A percentile compares a stretch with the other conserved stretches of the same genome.
phyloP scores from a whole-genome alignment of 2,797 vertebrate species.

The Chloroceryle amazona region DNA sequence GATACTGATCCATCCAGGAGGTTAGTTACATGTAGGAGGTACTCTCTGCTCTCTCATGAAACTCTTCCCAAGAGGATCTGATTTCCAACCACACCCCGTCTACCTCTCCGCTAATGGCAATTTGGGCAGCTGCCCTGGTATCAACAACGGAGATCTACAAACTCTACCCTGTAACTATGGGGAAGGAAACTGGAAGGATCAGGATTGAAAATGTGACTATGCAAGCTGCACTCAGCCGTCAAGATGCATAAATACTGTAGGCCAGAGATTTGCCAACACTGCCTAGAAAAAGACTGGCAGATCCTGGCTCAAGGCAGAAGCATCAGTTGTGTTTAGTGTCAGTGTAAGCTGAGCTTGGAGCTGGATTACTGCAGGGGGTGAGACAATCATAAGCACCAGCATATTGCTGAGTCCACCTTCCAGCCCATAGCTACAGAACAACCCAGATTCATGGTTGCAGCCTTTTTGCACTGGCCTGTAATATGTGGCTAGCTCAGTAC shows the following conservation, averaged over 20 bases:
- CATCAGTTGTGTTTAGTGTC: background rate
- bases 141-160: constrained; percentile 74
- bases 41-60: constrained; percentile 71
- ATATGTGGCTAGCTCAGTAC: background rate
- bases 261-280: background rate
- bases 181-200: constrained; percentile 73
- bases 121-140: constrained; percentile 75
- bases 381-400: background rate
- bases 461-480: background rate
- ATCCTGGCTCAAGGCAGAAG: background rate
- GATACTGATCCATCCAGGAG: constrained; percentile 71
- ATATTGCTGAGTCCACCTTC: accelerated
- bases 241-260: background rate
- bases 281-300: background rate
- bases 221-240: constrained; percentile 20
- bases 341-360: background rate
- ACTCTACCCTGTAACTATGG: constrained; percentile 73
- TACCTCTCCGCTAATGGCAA: constrained; percentile 70
- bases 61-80: constrained; percentile 76
- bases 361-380: background rate
- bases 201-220: constrained; percentile 50
- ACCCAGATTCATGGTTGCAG: background rate
- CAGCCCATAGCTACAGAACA: background rate
- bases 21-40: constrained; percentile 74
- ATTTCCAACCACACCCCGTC: constrained; percentile 75